phyloP scores from a whole-genome alignment of 92 coral and sea anemone genomes.

The Zoanthus solanderi region DNA sequence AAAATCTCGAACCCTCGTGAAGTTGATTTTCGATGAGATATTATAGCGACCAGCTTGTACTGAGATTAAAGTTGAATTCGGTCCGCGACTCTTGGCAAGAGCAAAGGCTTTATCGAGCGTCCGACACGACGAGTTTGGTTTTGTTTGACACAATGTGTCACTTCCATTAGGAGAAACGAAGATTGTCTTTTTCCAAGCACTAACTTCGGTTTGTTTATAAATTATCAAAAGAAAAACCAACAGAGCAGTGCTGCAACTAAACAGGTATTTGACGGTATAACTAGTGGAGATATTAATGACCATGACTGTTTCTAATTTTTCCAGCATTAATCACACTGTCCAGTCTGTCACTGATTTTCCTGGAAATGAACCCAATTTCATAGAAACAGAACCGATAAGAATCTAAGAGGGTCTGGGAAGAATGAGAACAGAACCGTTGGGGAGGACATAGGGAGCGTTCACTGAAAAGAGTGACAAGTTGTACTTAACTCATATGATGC shows the following conservation, averaged over 20 bases:
- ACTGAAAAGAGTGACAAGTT: too few species aligned
- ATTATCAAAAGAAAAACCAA: background rate
- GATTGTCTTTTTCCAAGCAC: constrained; percentile 38
- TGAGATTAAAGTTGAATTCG: constrained; percentile 68
- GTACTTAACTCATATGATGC: too few species aligned
- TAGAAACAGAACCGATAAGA: background rate
- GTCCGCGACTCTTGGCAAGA: constrained; percentile 17
- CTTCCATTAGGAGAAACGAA: constrained; percentile 57
- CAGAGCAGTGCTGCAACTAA: background rate
- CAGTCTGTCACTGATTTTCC: background rate
- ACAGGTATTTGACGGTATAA: background rate
- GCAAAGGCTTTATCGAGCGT: constrained; percentile 61
- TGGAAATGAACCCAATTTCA: background rate
- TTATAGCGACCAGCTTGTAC: constrained; percentile 60
- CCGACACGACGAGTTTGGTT: constrained; percentile 39
- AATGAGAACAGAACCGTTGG: background rate
- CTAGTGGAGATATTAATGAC: background rate
- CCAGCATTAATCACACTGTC: background rate
- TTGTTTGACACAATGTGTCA: constrained; percentile 55
- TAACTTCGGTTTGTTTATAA: background rate
- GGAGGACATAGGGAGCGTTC: too few species aligned
- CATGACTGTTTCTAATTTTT: background rate
- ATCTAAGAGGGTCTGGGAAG: background rate
- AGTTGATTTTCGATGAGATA: constrained; percentile 48
- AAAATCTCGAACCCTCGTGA: constrained; percentile 55